Base-by-base conservation (phyloP, 1,140 invertebrate species). In the Psix sp. region DNA sequence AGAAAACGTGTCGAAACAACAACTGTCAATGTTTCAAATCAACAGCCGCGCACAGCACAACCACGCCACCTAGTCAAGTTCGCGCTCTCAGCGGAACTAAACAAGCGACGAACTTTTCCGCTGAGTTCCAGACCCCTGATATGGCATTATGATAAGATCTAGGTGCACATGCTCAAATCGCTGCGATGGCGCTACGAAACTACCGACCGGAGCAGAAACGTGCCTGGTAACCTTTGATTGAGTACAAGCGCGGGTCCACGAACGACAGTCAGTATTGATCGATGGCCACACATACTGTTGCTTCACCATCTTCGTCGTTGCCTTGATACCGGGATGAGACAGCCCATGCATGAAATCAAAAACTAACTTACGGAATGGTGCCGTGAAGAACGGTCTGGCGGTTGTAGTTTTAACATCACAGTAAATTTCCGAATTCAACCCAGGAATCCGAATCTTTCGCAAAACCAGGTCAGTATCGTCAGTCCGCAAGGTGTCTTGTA, bases 111-210 rank as follows among this genome's bases (percentile, higher is more conserved):
- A n/a, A n/a, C n/a, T n/a, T n/a, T n/a, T n/a, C n/a, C n/a, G n/a
- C n/a, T n/a, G n/a, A n/a, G n/a, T n/a, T n/a, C n/a, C n/a, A n/a
- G n/a, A 29, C 6, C 26, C 26, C 7, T 29, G 26, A n/a, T 35
- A 10, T 1, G 67, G 62, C 54, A 67, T 60, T 0, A 40, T 10
- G 0, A 71, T 5, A 1, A 76, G 17, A 24, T 72, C 49, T 0
- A 72, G 36, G 16, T 76, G 57, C 0, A 75, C 43, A n/a, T 70
- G 65, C 10, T 71, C 42, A 14, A 75, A 75, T 2, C 52, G 1
- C 2, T 14, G 15, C 0, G 33, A 20, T 16, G 62, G 43, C 21
- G 20, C n/a, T 3, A 7, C 1, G 3, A 76, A 56, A 0, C 9
- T 26, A 6, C 40, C 40, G 0, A 45, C 7, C 5, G 56, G 51